Evolutionary conservation across 2,113 vertebrate genomes (phyloP), one percentile per base, ranked within the genome.

Genomic region (Gymnogyps californianus): DNA sequence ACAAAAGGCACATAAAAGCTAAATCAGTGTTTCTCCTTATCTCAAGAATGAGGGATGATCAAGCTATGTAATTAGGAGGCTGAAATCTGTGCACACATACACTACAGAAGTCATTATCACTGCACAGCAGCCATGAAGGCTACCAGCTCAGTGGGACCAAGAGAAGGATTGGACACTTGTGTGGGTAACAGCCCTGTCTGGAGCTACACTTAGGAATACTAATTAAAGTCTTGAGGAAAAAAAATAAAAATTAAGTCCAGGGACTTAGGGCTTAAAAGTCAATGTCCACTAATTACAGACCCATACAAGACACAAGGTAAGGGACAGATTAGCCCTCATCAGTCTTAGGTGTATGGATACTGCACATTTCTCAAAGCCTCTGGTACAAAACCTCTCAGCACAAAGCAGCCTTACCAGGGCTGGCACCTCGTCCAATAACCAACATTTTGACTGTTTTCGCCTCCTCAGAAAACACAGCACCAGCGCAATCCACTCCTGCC

Each of bases 401-500:
- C 49, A 66, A 65, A 70, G 36, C 44, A 77, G n/a, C 69, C 13
- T 74, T 38, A 49, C 3, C 7, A 51, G 13, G 25, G 29, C 28
- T 66, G 9, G 2, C 2, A 0, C 8, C 12, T 83, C 3, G 1
- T 34, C 12, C 36, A 40, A 18, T 11, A 77, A 44, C 10, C 13
- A 94, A 34, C 4, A 22, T 47, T 62, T 46, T 62, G 5, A 25
- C 22, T 46, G 5, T 6, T 14, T 65, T 44, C 0, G 3, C 31
- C 26, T 61, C 22, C 70, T 47, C 2, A 1, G 34, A 70, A 87
- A 58, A 54, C 17, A 66, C 16, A 72, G 75, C 24, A 77, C 24
- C 19, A 62, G 28, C 3, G 0, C 4, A 75, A 36, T 34, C 14
- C 1, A 6, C 22, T 42, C n/a, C 46, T 80, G 38, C 8, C 24